phyloP scores from a whole-genome alignment of 2,888 invertebrate species.

The Argynnis bischoffii region DNA sequence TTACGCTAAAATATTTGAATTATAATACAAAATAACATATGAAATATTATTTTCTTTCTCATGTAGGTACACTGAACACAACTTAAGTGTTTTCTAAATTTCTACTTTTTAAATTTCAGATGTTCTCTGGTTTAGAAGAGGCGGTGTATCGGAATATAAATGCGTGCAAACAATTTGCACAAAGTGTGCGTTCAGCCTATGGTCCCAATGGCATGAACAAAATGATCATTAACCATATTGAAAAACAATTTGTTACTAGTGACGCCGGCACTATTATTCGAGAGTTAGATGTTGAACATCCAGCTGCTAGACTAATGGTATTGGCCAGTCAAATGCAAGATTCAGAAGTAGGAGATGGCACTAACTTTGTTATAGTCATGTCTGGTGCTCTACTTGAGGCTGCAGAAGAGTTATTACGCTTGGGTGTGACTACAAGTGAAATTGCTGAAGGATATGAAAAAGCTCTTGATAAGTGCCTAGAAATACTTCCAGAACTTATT shows the following conservation, averaged over 20 bases:
- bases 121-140: conserved; percentile 96
- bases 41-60: background rate
- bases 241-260: conserved; percentile 99
- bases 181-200: conserved; percentile 96
- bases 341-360: conserved; percentile 98
- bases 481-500: conserved; percentile 92
- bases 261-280: conserved; percentile 99
- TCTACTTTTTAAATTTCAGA: conserved; percentile 61
- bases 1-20: conserved; percentile 9
- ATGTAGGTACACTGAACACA: no score
- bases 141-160: conserved; percentile 97
- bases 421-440: conserved; percentile 98
- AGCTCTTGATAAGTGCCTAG: conserved; percentile 93
- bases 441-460: conserved; percentile 97
- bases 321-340: conserved; percentile 99
- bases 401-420: conserved; percentile 94
- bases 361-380: conserved; percentile 98
- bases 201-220: conserved; percentile 99
- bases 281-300: conserved; percentile 98
- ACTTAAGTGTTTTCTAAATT: no score
- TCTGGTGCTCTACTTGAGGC: conserved; percentile 95
- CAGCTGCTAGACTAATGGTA: conserved; percentile 98
- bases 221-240: conserved; percentile 99
- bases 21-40: background rate
- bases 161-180: conserved; percentile 97